phyloP scores from a whole-genome alignment of 2,888 invertebrate species.

The Scaptomyza caliginosa region DNA sequence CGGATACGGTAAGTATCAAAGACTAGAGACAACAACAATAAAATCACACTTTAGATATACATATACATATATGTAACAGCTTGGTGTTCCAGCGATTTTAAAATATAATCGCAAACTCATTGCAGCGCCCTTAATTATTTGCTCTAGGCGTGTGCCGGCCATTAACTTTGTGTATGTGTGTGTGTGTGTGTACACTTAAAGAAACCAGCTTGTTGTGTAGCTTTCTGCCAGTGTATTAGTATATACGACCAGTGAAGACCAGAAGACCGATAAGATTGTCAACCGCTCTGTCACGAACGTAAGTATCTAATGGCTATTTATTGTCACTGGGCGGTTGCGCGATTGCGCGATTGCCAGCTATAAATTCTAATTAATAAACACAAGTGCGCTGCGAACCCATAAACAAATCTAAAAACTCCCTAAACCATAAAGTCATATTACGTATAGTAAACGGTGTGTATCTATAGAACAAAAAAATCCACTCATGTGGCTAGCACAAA shows the following conservation, averaged over 20 bases:
- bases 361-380: conserved; percentile 73
- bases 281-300: conserved; percentile 23
- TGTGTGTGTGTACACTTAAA: conserved; percentile 1
- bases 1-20: conserved; percentile 16
- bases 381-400: conserved; percentile 35
- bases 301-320: conserved; percentile 68
- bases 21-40: neutral
- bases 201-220: too few species aligned
- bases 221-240: neutral
- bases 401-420: conserved; percentile 35
- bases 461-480: conserved; percentile 1
- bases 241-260: neutral
- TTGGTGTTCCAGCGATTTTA: neutral
- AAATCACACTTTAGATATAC: too few species aligned
- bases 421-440: neutral
- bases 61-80: neutral
- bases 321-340: conserved; percentile 53
- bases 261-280: conserved; percentile 57
- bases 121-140: neutral
- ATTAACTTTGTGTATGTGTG: neutral
- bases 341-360: conserved; percentile 44
- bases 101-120: conserved; percentile 18
- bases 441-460: neutral
- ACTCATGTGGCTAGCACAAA: conserved; percentile 20
- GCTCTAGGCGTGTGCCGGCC: conserved; percentile 43